Evolutionary conservation across 1,140 invertebrate species (phyloP), one percentile per base, ranked within the genome.

Genomic region (Cataglyphis hispanica): DNA sequence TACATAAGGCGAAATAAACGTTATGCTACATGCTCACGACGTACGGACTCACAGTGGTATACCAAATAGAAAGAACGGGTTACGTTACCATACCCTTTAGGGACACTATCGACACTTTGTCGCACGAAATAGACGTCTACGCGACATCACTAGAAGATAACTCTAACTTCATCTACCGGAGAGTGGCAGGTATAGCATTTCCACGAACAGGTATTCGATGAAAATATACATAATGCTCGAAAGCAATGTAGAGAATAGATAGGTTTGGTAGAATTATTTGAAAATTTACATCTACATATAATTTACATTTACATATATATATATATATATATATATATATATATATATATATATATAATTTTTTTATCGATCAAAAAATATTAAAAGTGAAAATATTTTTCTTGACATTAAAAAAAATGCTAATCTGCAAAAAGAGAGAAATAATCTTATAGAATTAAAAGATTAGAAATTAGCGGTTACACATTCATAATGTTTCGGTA

Each of bases 1-100:
- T 92, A 91, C 92, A 93, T 92, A 92, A 90, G 90, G 77, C 86
- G 90, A 91, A 46, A 91, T 91, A 90, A 91, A 90, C 90, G 91
- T 91, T 91, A 90, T 88, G 87, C 85, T 86, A 83, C 74, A 78
- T 84, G 85, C 84, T 53, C 63, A 46, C 81, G 53, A 78, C 76
- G 85, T 89, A 88, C 86, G 69, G 77, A 60, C n/a, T 70, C 40
- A 46, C 66, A 67, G 50, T 22, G 70, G 27, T 37, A 53, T 8
- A 22, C 22, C 43, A 0, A 31, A 13, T 27, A 40, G 60, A 72
- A 40, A 58, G 76, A 66, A 56, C 37, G 56, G 61, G 75, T 78
- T 84, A 43, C 60, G 88, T 85, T 90, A 85, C 66, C 67, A 87
- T 72, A 87, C 87, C 91, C 31, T 3, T 91, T 89, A 58, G 85